Evolutionary conservation across 2,113 vertebrate species (phyloP), one percentile per base, ranked within the genome.

Genomic region (Centrocercus urophasianus): DNA sequence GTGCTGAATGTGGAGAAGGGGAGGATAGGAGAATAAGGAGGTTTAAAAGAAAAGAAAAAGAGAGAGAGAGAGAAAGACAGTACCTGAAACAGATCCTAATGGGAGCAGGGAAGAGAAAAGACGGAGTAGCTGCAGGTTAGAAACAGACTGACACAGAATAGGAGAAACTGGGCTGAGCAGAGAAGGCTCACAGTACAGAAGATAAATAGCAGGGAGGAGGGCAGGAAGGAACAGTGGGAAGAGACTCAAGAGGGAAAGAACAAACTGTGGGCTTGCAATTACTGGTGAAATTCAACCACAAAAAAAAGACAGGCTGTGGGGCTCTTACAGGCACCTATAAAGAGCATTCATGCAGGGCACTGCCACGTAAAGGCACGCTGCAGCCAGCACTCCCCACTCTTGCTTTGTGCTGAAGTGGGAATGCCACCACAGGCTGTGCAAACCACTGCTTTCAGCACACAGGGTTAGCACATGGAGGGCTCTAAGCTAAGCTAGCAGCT

Each of bases 81-180:
- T 99, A 99, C 99, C 99, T 99, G 98, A 99, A 98, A 99, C 98
- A 99, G 98, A 99, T 99, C 99, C 99, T 99, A 98, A 83, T 80
- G 98, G 97, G 98, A 98, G 98, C 98, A 97, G 97, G 96, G 95
- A 83, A 97, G 97, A 97, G 97, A 98, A 98, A 98, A 75, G 93
- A 93, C 70, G 95, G 96, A 96, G 96, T 4, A 98, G 97, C 93
- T 70, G 94, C 93, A 97, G 96, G 93, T 98, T 97, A 97, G 97
- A 97, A 96, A 97, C 67, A 13, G 92, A 84, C 65, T 52, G 59
- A 66, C 83, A 93, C 28, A 8, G 93, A 71, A 54, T 47, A 79
- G 90, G 88, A 89, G 57, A 67, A 91, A 74, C 40, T 13, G 69
- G n/a, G 50, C 84, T 84, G 82, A 20, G 90, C 20, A 2, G 80